phyloP scores from a whole-genome alignment of 37 sponge, comb jelly and placozoan species.

The Ephydatia muelleri region DNA sequence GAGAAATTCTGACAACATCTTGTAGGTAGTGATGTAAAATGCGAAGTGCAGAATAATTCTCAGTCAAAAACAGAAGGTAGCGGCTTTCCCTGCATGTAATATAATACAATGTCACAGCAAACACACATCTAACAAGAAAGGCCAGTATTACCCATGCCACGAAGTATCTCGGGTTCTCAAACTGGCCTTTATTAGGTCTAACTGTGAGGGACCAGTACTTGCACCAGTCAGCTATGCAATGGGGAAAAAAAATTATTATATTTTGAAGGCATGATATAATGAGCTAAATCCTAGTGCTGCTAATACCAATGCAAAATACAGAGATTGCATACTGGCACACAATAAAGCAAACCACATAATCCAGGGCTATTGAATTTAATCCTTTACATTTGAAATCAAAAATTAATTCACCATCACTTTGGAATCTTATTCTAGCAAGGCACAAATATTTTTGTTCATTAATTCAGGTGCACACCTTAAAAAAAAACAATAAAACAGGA shows the following conservation, averaged over 20 bases:
- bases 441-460: too few species aligned
- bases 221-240: neutral
- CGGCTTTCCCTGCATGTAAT: slow-evolving; percentile 56
- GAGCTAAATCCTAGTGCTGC: neutral
- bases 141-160: too few species aligned
- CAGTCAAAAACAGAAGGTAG: slow-evolving; percentile 76
- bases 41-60: slow-evolving; percentile 80
- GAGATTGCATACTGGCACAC: neutral
- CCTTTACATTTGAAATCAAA: too few species aligned
- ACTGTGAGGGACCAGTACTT: neutral
- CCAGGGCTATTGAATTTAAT: too few species aligned
- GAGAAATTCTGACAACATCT: neutral
- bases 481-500: too few species aligned
- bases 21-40: slow-evolving; percentile 45
- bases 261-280: neutral
- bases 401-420: too few species aligned
- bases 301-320: neutral
- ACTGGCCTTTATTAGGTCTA: too few species aligned
- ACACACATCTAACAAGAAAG: too few species aligned
- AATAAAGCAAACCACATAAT: too few species aligned
- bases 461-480: too few species aligned
- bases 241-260: neutral
- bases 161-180: too few species aligned
- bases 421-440: too few species aligned
- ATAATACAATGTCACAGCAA: neutral